These are phyloP conservation scores for Lacerta bilineata DNA, from an alignment of 2,797 vertebrate species.

Conservation along the genomic window DNA sequence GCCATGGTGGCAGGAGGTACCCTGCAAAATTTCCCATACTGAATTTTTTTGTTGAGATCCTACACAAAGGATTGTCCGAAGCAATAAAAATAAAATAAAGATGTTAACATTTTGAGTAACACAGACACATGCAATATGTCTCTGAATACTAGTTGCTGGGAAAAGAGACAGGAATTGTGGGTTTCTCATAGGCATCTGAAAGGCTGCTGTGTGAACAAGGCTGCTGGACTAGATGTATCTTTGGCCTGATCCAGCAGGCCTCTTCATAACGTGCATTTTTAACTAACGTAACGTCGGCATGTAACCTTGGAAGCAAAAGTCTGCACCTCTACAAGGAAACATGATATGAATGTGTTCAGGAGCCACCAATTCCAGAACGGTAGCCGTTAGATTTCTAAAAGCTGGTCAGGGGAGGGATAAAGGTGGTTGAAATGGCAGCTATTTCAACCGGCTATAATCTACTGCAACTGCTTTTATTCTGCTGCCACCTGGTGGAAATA, in stretches of 20 bases:
- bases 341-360: background rate
- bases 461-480: slow-evolving; percentile 62
- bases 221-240: too few species aligned
- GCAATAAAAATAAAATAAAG: too few species aligned
- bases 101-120: background rate
- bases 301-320: background rate
- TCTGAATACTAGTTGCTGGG: too few species aligned
- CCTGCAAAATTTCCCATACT: too few species aligned
- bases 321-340: background rate
- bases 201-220: too few species aligned
- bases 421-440: background rate
- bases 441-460: rapidly evolving
- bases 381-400: too few species aligned
- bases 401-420: background rate
- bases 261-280: background rate
- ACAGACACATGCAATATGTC: background rate
- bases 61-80: background rate
- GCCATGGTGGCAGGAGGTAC: too few species aligned
- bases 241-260: too few species aligned
- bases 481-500: slow-evolving; percentile 66
- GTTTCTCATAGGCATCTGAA: too few species aligned
- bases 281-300: background rate
- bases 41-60: background rate
- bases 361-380: background rate
- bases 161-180: too few species aligned